Evolutionary conservation across 2,888 invertebrate genomes (phyloP).

Genomic region (Amblyjoppa proteus): DNA sequence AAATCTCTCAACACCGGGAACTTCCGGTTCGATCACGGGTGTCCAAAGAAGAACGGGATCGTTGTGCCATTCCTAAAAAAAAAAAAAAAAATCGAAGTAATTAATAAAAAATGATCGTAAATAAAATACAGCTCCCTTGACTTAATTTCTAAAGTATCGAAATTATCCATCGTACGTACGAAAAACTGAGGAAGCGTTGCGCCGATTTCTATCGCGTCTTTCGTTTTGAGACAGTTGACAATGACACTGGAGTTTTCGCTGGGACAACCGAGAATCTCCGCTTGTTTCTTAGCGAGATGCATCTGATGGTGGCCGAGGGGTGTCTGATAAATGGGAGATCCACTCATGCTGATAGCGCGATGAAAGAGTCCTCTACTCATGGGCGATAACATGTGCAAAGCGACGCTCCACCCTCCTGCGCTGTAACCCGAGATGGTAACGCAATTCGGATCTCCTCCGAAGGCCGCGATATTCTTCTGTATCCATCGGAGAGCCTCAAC

Average conservation of each 20-base stretch:
- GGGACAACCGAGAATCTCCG: constrained; percentile 87
- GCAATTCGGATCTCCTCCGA: constrained; percentile 88
- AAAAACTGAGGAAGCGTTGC: constrained; percentile 66
- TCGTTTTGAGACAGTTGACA: constrained; percentile 87
- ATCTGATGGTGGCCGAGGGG: constrained; percentile 86
- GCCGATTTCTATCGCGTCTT: constrained; percentile 75
- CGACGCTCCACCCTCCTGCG: constrained; percentile 84
- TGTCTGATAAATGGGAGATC: constrained; percentile 87
- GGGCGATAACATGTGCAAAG: constrained; percentile 86
- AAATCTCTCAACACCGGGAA: constrained; percentile 88
- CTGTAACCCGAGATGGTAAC: constrained; percentile 88
- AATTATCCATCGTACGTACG: constrained; percentile 59
- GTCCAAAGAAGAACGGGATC: constrained; percentile 87
- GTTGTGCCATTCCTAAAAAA: constrained; percentile 85
- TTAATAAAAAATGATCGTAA: background rate
- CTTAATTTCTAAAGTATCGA: background rate
- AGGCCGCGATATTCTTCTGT: constrained; percentile 87
- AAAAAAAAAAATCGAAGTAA: background rate
- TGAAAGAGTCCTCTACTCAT: constrained; percentile 90
- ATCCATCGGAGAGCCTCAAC: constrained; percentile 89
- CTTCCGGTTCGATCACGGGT: constrained; percentile 89
- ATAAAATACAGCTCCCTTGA: background rate
- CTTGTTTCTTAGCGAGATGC: constrained; percentile 88
- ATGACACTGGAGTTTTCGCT: constrained; percentile 86
- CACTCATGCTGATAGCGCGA: constrained; percentile 89